Evolutionary conservation across 2,888 invertebrate species (phyloP).

Genomic region (Ephialtes manifestator): DNA sequence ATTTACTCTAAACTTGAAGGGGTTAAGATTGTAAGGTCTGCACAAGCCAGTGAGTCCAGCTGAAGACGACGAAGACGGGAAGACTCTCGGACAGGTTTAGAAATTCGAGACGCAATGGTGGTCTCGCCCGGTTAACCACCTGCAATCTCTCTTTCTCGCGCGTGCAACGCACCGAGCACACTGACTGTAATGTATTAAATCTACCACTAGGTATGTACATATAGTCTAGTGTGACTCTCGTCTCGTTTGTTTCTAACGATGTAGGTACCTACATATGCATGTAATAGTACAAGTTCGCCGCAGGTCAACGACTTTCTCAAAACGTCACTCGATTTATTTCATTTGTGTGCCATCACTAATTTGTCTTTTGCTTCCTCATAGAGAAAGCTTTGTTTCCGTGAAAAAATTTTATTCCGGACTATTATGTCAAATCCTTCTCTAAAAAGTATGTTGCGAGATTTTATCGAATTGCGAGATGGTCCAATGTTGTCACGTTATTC

Average conservation of each 20-base stretch:
- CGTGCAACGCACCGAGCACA: conserved; percentile 27
- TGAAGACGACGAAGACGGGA: conserved; percentile 38
- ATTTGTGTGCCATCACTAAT: neutral
- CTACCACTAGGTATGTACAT: neutral
- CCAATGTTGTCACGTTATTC: too few relatives aligned
- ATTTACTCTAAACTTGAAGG: conserved; percentile 9
- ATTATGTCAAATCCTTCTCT: too few relatives aligned
- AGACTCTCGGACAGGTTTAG: conserved; percentile 60
- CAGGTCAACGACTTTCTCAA: conserved; percentile 40
- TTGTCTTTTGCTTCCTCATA: too few relatives aligned
- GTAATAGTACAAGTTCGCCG: conserved; percentile 59
- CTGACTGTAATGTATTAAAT: conserved; percentile 37
- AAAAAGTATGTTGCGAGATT: too few relatives aligned
- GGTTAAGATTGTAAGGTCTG: neutral
- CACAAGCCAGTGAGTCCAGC: conserved; percentile 14
- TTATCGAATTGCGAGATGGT: too few relatives aligned
- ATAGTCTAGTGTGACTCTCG: conserved; percentile 15
- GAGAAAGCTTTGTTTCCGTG: too few relatives aligned
- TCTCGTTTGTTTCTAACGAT: conserved; percentile 33
- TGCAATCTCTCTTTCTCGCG: conserved; percentile 38
- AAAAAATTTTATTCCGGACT: too few relatives aligned
- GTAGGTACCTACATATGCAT: neutral
- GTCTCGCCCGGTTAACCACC: conserved; percentile 31
- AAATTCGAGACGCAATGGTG: conserved; percentile 63
- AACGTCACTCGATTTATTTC: conserved; percentile 12